Conservation (phyloP, 2,797 vertebrate species). For the Anas georgica region DNA sequence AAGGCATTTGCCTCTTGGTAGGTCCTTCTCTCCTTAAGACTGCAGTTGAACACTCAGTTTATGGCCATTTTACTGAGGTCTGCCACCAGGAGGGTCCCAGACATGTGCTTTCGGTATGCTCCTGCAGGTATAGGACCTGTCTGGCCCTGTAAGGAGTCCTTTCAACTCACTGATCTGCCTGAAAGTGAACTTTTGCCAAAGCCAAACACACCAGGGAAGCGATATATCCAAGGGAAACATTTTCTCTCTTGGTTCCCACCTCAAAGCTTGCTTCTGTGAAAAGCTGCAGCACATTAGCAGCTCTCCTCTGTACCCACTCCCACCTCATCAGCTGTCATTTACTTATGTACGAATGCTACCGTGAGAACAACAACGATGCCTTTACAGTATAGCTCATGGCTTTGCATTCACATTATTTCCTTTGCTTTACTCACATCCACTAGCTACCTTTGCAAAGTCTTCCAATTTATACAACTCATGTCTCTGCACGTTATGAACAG, state of each 20-base stretch:
- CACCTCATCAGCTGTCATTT: not conserved
- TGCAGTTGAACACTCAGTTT: not conserved
- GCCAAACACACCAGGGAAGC: not conserved
- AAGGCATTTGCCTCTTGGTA: not conserved
- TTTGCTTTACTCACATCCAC: not conserved
- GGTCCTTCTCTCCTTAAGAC: not conserved
- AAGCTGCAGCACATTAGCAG: not conserved
- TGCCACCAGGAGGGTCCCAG: not conserved
- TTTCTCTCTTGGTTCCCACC: not conserved
- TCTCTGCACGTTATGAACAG: not conserved
- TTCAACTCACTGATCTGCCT: not conserved
- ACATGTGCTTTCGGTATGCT: not conserved
- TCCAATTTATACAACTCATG: not conserved
- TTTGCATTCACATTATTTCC: not conserved
- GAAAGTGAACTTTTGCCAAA: not conserved
- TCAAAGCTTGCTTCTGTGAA: not conserved
- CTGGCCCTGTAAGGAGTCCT: not conserved
- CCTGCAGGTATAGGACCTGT: not conserved
- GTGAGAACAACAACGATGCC: not conserved
- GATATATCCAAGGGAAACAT: not conserved
- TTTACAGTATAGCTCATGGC: accelerated
- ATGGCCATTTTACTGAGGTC: not conserved
- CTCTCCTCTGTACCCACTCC: not conserved
- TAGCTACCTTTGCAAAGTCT: not conserved
- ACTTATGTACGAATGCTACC: not conserved